phyloP scores from a whole-genome alignment of 2,113 vertebrate species.

The Psilopogon haemacephalus region DNA sequence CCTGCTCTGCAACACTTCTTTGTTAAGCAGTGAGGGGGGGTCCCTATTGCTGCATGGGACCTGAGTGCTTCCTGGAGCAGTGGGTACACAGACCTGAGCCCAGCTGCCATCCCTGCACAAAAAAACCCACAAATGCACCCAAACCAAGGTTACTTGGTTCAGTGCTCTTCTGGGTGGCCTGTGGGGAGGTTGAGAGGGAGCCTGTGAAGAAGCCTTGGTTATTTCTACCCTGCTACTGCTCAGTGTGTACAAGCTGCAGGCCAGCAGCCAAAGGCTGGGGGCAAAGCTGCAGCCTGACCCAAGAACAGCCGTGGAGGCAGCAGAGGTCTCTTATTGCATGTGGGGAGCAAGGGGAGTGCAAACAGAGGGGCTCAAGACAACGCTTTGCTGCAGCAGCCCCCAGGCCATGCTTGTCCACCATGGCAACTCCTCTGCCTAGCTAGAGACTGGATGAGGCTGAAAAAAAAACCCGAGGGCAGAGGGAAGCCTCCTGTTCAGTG shows the following conservation, averaged over 20 bases:
- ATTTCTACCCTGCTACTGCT: neutral
- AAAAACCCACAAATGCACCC: no score
- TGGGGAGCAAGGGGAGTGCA: neutral
- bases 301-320: neutral
- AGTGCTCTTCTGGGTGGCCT: neutral
- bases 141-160: neutral
- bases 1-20: neutral
- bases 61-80: neutral
- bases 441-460: neutral
- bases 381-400: neutral
- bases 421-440: neutral
- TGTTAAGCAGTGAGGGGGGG: accelerated
- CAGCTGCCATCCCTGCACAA: neutral
- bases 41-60: neutral
- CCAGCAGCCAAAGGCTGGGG: neutral
- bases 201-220: accelerated
- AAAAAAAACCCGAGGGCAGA: neutral
- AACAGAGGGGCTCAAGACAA: neutral
- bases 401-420: neutral
- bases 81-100: neutral
- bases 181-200: neutral
- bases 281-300: neutral
- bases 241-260: neutral
- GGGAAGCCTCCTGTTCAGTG: neutral
- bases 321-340: neutral